Percentiles rank a stretch among this genome's conserved stretches.
Conservation (phyloP, 2,888 invertebrate species). For the Macaria liturata region DNA sequence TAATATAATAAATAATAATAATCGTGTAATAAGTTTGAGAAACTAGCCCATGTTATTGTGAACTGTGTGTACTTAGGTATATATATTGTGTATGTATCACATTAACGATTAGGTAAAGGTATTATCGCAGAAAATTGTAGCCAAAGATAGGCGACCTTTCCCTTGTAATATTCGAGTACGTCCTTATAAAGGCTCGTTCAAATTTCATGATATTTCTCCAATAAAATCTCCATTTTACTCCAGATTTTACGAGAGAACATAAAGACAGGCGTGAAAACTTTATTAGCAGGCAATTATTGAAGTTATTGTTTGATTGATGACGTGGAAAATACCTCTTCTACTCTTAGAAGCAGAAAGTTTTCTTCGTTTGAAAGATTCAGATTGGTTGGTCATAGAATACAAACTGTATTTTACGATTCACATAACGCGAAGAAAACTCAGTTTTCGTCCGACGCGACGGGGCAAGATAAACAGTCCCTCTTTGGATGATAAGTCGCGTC, state of each 20-base stretch:
- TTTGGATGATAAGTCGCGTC: conserved; percentile 7
- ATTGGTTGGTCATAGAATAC: neutral
- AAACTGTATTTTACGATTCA: neutral
- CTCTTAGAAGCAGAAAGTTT: too few relatives aligned
- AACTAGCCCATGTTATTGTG: too few relatives aligned
- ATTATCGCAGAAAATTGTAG: too few relatives aligned
- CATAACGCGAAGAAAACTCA: neutral
- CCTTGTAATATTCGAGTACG: neutral
- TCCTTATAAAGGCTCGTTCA: conserved; percentile 3
- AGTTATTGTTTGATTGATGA: neutral
- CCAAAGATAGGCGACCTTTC: too few relatives aligned
- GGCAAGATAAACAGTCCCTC: conserved; percentile 4
- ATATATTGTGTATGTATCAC: too few relatives aligned
- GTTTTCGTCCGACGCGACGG: neutral
- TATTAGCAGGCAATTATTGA: conserved; percentile 45
- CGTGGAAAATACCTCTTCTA: too few relatives aligned
- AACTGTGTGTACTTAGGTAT: too few relatives aligned
- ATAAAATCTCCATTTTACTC: conserved; percentile 34
- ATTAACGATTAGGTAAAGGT: too few relatives aligned
- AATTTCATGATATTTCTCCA: conserved; percentile 20
- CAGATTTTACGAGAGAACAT: conserved; percentile 34
- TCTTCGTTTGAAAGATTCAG: too few relatives aligned
- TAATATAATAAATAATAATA: too few relatives aligned
- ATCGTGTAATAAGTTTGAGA: too few relatives aligned
- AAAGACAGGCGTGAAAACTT: conserved; percentile 33